Evolutionary conservation across 2,113 vertebrate species (phyloP).

Genomic region (Bambusicola thoracicus): DNA sequence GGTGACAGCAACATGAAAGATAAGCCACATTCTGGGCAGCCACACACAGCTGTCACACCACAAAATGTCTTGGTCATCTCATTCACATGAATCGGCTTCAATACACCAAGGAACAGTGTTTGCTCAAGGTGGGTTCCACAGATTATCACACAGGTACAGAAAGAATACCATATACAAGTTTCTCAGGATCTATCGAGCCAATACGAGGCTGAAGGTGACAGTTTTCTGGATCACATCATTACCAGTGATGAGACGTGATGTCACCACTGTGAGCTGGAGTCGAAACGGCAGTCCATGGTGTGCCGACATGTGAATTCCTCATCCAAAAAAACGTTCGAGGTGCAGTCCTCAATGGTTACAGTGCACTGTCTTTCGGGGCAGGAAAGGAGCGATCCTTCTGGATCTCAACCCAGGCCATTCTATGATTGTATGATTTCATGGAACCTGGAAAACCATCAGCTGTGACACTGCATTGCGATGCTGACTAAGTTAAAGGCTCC

Average conservation of each 20-base stretch:
- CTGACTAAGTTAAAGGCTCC: not conserved
- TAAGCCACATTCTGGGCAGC: no score
- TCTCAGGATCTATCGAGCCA: not conserved
- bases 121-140: no score
- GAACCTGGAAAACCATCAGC: not conserved
- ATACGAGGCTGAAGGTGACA: not conserved
- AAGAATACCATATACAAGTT: not conserved
- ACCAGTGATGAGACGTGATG: not conserved
- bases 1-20: no score
- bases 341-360: not conserved
- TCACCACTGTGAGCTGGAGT: not conserved
- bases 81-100: no score
- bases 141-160: not conserved
- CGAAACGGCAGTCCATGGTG: not conserved
- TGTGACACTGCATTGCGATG: no score
- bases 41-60: no score
- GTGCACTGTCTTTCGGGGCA: not conserved
- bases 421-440: no score
- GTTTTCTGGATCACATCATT: not conserved
- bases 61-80: no score
- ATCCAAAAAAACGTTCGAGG: not conserved
- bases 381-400: not conserved
- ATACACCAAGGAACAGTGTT: no score
- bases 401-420: no score
- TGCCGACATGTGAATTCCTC: not conserved